Conservation (phyloP, 2,888 invertebrate species). For the Sarcophaga rosellei region DNA sequence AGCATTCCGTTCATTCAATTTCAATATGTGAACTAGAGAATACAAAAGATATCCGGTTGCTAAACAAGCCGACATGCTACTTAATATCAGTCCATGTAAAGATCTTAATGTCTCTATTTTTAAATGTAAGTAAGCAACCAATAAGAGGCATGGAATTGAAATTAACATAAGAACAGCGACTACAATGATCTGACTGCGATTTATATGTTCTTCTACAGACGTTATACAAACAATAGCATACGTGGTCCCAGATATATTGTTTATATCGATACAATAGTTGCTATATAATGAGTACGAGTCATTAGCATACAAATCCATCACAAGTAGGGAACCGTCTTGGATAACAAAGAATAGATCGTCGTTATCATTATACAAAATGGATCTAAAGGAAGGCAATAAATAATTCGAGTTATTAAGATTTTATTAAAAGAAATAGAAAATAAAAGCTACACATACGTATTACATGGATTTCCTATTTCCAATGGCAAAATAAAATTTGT, state of each 20-base stretch:
- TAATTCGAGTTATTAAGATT: slow-evolving; percentile 1
- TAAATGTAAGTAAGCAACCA: slow-evolving; percentile 77
- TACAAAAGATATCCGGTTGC: slow-evolving; percentile 78
- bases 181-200: slow-evolving; percentile 73
- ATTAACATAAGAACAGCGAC: slow-evolving; percentile 78
- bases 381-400: slow-evolving; percentile 64
- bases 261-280: slow-evolving; percentile 79
- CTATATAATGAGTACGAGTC: slow-evolving; percentile 75
- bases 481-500: slow-evolving; percentile 71
- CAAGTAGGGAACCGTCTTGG: slow-evolving; percentile 79
- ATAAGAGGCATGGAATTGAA: slow-evolving; percentile 78
- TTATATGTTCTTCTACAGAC: slow-evolving; percentile 76
- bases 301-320: slow-evolving; percentile 77
- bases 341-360: slow-evolving; percentile 77
- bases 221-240: slow-evolving; percentile 79
- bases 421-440: background rate
- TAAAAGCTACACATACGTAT: slow-evolving; percentile 73
- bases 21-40: slow-evolving; percentile 77
- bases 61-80: slow-evolving; percentile 78
- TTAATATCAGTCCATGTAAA: slow-evolving; percentile 79
- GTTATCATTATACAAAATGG: slow-evolving; percentile 73
- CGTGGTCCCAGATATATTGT: slow-evolving; percentile 74
- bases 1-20: slow-evolving; percentile 73
- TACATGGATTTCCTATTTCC: slow-evolving; percentile 79
- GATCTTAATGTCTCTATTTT: slow-evolving; percentile 75